Conservation (phyloP, 1,140 invertebrate genomes). For the Apis florea region DNA sequence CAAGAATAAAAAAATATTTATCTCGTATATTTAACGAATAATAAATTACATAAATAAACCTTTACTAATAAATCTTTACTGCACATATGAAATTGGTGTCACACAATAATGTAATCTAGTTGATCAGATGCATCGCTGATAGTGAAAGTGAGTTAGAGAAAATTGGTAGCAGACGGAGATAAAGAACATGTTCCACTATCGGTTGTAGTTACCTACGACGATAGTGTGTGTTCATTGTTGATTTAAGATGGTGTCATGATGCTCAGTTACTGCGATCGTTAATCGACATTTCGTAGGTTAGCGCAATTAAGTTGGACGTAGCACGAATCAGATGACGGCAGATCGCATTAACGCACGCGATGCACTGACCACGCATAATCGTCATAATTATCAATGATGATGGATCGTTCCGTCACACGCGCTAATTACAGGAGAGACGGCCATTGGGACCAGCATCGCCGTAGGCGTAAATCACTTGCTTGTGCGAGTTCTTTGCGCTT, state of each 20-base stretch:
- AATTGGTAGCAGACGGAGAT: not conserved
- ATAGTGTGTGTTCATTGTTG: slow-evolving; percentile 28
- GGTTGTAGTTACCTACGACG: slow-evolving; percentile 34
- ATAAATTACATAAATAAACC: slow-evolving; percentile 36
- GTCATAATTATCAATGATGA: slow-evolving; percentile 76
- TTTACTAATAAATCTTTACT: slow-evolving; percentile 47
- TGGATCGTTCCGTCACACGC: slow-evolving; percentile 69
- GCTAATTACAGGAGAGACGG: slow-evolving; percentile 67
- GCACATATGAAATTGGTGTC: slow-evolving; percentile 11
- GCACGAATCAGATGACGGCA: slow-evolving; percentile 63
- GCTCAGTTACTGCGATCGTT: slow-evolving; percentile 74
- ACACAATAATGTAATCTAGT: slow-evolving; percentile 9
- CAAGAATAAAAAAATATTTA: slow-evolving; percentile 10
- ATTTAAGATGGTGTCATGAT: slow-evolving; percentile 68
- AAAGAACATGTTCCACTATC: slow-evolving; percentile 45
- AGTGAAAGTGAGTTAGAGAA: too few relatives aligned
- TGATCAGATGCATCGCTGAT: too few relatives aligned
- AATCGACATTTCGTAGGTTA: slow-evolving; percentile 73
- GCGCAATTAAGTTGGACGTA: slow-evolving; percentile 71
- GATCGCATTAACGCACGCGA: slow-evolving; percentile 71
- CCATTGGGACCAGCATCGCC: slow-evolving; percentile 21
- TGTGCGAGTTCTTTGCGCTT: slow-evolving; percentile 41
- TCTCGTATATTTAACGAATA: slow-evolving; percentile 15
- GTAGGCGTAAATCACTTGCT: slow-evolving; percentile 59
- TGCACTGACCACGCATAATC: slow-evolving; percentile 65